phyloP scores from a whole-genome alignment of 2,797 vertebrate species.

The Tenualosa thibaudeaui region DNA sequence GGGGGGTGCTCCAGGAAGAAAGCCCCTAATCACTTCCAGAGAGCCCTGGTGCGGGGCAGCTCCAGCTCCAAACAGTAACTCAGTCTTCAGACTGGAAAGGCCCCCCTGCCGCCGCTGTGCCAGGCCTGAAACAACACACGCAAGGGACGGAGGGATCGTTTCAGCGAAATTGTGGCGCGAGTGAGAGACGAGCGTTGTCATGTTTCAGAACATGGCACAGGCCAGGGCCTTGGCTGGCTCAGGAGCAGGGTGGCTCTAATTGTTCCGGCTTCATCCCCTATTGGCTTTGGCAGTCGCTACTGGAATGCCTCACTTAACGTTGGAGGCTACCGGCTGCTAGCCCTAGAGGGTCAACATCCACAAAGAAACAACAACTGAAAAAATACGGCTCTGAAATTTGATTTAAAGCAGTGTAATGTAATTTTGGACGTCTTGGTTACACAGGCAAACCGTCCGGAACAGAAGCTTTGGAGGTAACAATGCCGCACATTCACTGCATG shows the following conservation, averaged over 20 bases:
- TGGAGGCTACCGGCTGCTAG: not conserved
- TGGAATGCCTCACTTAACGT: not conserved
- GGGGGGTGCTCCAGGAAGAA: slow-evolving; percentile 27
- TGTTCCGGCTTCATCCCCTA: not conserved
- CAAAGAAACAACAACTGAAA: not conserved
- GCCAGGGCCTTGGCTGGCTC: not conserved
- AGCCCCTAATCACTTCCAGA: slow-evolving; percentile 52
- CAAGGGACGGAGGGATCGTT: not conserved
- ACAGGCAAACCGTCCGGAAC: not conserved
- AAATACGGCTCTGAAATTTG: not conserved
- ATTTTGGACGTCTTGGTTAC: slow-evolving; percentile 15
- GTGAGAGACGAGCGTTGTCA: slow-evolving; percentile 14
- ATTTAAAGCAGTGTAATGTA: slow-evolving; percentile 20
- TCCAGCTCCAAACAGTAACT: slow-evolving; percentile 38
- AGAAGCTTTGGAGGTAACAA: slow-evolving; percentile 14
- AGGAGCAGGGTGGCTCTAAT: slow-evolving; percentile 5
- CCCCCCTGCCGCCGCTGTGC: not conserved
- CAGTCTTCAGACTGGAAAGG: slow-evolving; percentile 31
- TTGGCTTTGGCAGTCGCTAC: slow-evolving; percentile 11
- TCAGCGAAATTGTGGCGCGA: not conserved
- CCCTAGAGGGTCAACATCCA: not conserved
- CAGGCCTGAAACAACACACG: slow-evolving; percentile 19
- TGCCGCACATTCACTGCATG: not conserved
- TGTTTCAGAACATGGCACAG: slow-evolving; percentile 16
- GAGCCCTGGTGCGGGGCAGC: not conserved